A percentile compares a stretch with the other conserved stretches of the same genome.
Conservation (phyloP, 1,140 invertebrate genomes). For the Dryas iulia region DNA sequence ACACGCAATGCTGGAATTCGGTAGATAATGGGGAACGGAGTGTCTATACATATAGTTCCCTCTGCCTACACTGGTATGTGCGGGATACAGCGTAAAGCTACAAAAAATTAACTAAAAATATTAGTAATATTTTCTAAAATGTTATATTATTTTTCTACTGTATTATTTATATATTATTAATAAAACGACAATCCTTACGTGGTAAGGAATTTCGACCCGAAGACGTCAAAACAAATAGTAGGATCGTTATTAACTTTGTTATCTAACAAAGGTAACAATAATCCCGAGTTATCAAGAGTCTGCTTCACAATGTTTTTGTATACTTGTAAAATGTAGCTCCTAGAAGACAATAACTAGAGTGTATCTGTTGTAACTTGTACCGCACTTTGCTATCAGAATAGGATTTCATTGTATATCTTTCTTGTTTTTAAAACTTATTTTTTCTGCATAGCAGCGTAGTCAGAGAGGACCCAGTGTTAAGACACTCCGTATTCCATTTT, state of each 20-base stretch:
- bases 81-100: too few species aligned
- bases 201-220: slow-evolving; percentile 23
- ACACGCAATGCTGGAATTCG: too few species aligned
- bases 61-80: too few species aligned
- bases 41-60: too few species aligned
- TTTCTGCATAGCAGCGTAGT: too few species aligned
- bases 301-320: slow-evolving; percentile 30
- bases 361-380: slow-evolving; percentile 1
- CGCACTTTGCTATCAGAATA: slow-evolving; percentile 7
- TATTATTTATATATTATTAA: background rate
- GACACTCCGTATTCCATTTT: too few species aligned
- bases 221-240: slow-evolving; percentile 16
- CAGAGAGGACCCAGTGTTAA: too few species aligned
- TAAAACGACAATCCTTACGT: background rate
- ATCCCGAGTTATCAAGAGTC: slow-evolving; percentile 19
- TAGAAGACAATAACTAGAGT: slow-evolving; percentile 21
- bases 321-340: slow-evolving; percentile 22
- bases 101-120: too few species aligned
- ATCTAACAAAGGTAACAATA: slow-evolving; percentile 30
- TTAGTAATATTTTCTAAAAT: too few species aligned
- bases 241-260: slow-evolving; percentile 28
- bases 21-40: too few species aligned
- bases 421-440: background rate
- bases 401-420: background rate
- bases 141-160: too few species aligned